Evolutionary conservation across 1,140 invertebrate species (phyloP), one percentile per base, ranked within the genome.

Genomic region (Drosophila pectinifera): DNA sequence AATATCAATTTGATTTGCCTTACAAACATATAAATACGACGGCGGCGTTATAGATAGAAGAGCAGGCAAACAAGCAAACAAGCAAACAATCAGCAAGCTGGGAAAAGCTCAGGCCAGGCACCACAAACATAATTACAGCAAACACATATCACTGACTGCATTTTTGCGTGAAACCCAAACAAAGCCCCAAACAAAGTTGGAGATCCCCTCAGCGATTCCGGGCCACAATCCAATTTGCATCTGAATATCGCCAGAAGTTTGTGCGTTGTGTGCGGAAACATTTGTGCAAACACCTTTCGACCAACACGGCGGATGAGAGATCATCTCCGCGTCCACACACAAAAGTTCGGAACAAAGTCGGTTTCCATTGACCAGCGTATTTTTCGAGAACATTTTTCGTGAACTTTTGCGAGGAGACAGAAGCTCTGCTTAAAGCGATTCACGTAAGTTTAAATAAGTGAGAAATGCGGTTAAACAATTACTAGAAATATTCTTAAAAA

Each of bases 61-160:
- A 24, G 31, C 28, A 6, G 14, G 7, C 49, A 51, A 34, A 13
- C 46, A 49, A 28, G 28, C 46, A 28, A 49, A 34, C 31, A 11
- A 53, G 31, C 49, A n/a, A 53, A 34, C 49, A 53, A 53, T 22
- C 31, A 53, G 34, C 20, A 54, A 18, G 34, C 28, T 14, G 11
- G 22, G 31, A 38, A 42, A 55, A 56, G 16, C 59, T 16, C 36
- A 62, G 26, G 18, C 51, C 13, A 5, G 22, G 22, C 16, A 38
- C 45, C 38, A 36, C 55, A 73, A 59, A 70, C 28, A 45, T 14
- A 41, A 22, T 7, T 41, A 62, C 69, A 51, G 39, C 43, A 73
- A 72, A 64, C 43, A 73, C 70, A 74, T 74, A 74, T 74, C 72
- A 73, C 34, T 59, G 68, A 73, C 70, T 62, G 70, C 68, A 73